Percentiles rank a stretch among this genome's conserved stretches.
These are phyloP conservation scores for Acyrthosiphon pisum DNA, from an alignment of 1,140 invertebrate species.

Conservation along the genomic window DNA sequence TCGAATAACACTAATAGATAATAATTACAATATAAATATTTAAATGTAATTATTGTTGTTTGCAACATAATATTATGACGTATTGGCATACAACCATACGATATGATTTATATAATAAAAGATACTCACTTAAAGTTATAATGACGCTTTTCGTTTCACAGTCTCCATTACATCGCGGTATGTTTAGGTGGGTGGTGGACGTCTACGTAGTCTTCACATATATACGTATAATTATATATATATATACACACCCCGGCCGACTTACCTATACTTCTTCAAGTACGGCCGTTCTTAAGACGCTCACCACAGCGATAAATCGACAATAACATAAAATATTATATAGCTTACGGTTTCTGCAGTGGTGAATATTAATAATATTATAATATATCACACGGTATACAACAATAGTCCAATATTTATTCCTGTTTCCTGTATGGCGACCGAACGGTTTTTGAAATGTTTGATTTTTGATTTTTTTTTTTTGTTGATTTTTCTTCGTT, in stretches of 20 bases:
- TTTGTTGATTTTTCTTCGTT: not conserved
- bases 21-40: no score
- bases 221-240: not conserved
- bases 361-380: not conserved
- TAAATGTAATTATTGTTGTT: not conserved
- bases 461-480: not conserved
- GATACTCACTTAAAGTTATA: slow-evolving; percentile 43
- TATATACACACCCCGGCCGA: not conserved
- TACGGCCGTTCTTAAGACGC: not conserved
- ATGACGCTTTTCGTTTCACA: slow-evolving; percentile 32
- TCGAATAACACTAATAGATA: not conserved
- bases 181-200: not conserved
- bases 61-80: not conserved
- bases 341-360: not conserved
- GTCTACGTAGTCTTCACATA: not conserved
- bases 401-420: not conserved
- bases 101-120: not conserved
- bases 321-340: not conserved
- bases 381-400: not conserved
- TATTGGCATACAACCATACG: no score
- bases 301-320: not conserved
- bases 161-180: not conserved
- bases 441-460: not conserved
- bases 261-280: not conserved
- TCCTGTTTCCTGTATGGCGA: slow-evolving; percentile 6